Evolutionary conservation across 2,888 invertebrate genomes (phyloP).

Genomic region (Calameuta pallipes): DNA sequence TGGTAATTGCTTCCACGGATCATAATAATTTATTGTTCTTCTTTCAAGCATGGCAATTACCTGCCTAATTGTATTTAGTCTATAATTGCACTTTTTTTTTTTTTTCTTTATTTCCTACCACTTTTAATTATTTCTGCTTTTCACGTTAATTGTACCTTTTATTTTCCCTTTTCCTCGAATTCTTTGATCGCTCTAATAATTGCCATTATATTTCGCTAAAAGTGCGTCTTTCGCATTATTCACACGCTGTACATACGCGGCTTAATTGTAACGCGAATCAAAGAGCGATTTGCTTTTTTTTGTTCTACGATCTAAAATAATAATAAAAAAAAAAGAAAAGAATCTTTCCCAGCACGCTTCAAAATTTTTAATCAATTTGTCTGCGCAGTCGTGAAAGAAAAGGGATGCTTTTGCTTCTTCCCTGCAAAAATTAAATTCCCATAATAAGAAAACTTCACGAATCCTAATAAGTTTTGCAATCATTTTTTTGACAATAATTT

Average conservation of each 20-base stretch:
- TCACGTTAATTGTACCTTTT: slow-evolving; percentile 17
- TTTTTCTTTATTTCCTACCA: not conserved
- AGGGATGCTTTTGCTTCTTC: slow-evolving; percentile 14
- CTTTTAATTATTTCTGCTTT: slow-evolving; percentile 10
- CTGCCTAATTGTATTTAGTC: not conserved
- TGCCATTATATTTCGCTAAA: slow-evolving; percentile 27
- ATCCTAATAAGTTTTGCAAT: slow-evolving; percentile 15
- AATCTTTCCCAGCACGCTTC: not conserved
- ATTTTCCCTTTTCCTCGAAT: slow-evolving; percentile 17
- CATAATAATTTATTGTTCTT: not conserved
- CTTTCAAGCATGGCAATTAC: not conserved
- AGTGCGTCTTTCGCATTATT: not conserved
- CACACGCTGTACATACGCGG: slow-evolving; percentile 20
- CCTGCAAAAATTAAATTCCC: not conserved
- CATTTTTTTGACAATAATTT: not conserved
- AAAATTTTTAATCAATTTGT: not conserved
- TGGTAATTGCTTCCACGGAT: slow-evolving; percentile 28
- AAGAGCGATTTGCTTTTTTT: slow-evolving; percentile 6
- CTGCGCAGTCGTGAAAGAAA: slow-evolving; percentile 13
- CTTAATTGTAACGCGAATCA: slow-evolving; percentile 8
- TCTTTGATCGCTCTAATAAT: slow-evolving; percentile 14
- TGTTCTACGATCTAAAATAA: too few relatives aligned
- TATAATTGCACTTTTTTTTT: not conserved
- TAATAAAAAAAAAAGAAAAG: not conserved
- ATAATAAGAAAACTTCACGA: slow-evolving; percentile 5